phyloP scores from a whole-genome alignment of 2,113 vertebrate genomes.

The Octodon degus region DNA sequence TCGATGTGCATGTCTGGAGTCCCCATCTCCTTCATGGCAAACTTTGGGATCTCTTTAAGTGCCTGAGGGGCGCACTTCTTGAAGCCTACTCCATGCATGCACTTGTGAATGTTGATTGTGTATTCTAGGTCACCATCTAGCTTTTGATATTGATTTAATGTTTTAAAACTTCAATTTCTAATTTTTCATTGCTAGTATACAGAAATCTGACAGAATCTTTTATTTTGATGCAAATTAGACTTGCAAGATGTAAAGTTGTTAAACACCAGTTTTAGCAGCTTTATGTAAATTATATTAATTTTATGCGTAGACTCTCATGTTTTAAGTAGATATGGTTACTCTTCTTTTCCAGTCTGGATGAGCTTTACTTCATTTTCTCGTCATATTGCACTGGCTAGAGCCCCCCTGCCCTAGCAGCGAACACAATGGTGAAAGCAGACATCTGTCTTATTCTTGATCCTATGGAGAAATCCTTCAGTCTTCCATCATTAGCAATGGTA shows the following conservation, averaged over 20 bases:
- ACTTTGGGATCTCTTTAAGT: no score
- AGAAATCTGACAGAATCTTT: neutral
- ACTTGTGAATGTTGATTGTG: no score
- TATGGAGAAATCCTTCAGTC: neutral
- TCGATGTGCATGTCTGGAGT: no score
- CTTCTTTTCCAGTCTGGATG: neutral
- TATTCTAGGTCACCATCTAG: neutral
- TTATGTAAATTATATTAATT: neutral
- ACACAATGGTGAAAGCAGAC: neutral
- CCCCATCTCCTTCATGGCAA: no score
- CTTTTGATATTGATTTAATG: neutral
- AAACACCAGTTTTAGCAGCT: neutral
- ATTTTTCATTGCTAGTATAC: neutral
- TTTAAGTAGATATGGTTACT: neutral
- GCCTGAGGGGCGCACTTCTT: no score
- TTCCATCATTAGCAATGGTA: neutral
- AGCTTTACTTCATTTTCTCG: neutral
- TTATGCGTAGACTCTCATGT: neutral
- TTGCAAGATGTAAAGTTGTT: neutral
- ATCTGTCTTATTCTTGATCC: neutral
- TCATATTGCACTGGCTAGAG: neutral
- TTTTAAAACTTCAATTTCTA: neutral
- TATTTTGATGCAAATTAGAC: neutral
- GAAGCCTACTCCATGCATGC: no score
- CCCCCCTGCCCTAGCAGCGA: neutral